phyloP scores from a whole-genome alignment of 2,797 vertebrate genomes.

The Pelochelys cantorii region DNA sequence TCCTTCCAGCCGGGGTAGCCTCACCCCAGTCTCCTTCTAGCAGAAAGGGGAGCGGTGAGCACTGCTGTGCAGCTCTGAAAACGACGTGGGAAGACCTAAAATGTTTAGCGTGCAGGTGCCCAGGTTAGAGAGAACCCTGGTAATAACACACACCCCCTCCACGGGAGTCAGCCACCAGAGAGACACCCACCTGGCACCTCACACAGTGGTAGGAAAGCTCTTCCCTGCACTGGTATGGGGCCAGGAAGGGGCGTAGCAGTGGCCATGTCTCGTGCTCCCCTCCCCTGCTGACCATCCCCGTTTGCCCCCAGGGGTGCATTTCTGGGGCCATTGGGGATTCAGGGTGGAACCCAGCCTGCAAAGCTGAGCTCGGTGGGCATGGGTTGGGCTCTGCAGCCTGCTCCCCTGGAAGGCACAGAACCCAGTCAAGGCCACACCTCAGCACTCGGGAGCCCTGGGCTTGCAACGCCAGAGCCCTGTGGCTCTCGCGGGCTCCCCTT shows the following conservation, averaged over 20 bases:
- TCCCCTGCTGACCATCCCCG: accelerated
- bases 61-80: too few species aligned
- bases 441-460: neutral
- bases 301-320: too few species aligned
- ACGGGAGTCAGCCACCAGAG: neutral
- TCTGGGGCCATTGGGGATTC: too few species aligned
- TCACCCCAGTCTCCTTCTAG: too few species aligned
- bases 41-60: too few species aligned
- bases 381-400: neutral
- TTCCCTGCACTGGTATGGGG: accelerated
- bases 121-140: too few species aligned
- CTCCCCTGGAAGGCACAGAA: neutral
- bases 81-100: too few species aligned
- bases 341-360: too few species aligned
- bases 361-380: neutral
- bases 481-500: neutral
- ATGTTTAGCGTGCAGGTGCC: too few species aligned
- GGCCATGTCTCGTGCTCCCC: neutral
- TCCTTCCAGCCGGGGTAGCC: too few species aligned
- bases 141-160: too few species aligned
- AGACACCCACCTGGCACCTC: neutral
- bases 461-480: neutral
- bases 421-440: neutral
- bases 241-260: neutral
- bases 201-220: too few species aligned